Evolutionary conservation across 2,797 vertebrate species (phyloP).

Genomic region (Falco cherrug): DNA sequence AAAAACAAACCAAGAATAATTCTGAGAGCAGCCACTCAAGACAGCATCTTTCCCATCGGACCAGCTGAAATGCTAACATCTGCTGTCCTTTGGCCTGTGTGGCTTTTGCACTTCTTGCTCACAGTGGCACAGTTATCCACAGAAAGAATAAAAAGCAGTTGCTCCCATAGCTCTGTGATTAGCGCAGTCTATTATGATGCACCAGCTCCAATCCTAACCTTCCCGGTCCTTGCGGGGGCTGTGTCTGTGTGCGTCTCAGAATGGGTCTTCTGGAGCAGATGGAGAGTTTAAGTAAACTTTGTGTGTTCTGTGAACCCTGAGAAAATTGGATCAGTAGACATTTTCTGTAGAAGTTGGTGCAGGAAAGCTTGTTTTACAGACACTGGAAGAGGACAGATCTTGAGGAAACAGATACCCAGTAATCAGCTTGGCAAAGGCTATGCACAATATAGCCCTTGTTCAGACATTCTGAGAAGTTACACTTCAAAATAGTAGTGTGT

Average conservation of each 20-base stretch:
- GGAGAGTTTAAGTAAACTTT: background rate
- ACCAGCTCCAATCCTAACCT: background rate
- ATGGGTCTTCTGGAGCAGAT: background rate
- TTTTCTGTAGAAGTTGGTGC: background rate
- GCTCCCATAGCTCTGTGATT: background rate
- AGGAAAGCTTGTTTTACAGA: background rate
- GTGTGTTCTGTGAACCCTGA: background rate
- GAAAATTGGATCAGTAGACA: background rate
- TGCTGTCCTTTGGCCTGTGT: background rate
- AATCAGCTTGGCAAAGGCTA: background rate
- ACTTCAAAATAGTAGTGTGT: background rate
- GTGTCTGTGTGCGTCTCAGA: background rate
- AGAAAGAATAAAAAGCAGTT: background rate
- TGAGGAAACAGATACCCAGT: background rate
- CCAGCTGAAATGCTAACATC: background rate
- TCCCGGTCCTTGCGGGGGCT: fast-evolving
- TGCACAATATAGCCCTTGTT: background rate
- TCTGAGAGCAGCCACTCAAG: background rate
- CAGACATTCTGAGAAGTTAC: background rate
- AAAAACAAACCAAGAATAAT: background rate
- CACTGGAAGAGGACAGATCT: background rate
- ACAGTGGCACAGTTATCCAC: background rate
- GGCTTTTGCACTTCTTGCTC: background rate
- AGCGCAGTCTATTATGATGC: background rate
- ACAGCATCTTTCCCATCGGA: background rate